phyloP scores from a whole-genome alignment of 2,888 invertebrate species.

The Agrotis exclamationis region DNA sequence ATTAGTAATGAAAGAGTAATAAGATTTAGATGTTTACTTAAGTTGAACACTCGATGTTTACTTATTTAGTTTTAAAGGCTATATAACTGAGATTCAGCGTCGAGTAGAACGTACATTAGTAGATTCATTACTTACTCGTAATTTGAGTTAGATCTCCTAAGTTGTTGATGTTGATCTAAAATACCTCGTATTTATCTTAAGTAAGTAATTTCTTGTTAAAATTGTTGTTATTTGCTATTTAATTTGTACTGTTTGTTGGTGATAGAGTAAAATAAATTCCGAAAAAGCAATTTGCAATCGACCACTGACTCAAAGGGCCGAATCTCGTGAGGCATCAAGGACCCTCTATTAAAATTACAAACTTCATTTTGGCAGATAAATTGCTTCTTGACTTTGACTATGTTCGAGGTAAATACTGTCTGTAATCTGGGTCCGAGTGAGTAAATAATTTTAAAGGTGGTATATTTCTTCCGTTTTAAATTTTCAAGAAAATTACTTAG shows the following conservation, averaged over 20 bases:
- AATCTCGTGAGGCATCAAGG: conserved; percentile 78
- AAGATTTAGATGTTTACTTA: neutral
- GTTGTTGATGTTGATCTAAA: conserved; percentile 37
- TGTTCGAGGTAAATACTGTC: conserved; percentile 85
- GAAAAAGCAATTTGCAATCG: conserved; percentile 88
- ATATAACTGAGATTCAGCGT: neutral
- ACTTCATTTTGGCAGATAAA: conserved; percentile 88
- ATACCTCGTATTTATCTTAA: conserved; percentile 29
- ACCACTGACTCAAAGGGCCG: conserved; percentile 83
- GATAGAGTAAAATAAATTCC: conserved; percentile 74
- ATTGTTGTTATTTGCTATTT: conserved; percentile 50
- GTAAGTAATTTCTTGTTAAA: conserved; percentile 36
- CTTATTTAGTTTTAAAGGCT: neutral
- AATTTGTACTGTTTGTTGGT: conserved; percentile 68
- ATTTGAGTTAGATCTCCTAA: conserved; percentile 22
- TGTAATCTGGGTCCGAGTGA: conserved; percentile 80
- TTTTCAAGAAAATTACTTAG: conserved; percentile 19
- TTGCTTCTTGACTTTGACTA: conserved; percentile 88
- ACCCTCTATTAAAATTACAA: conserved; percentile 88
- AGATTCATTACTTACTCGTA: conserved; percentile 2
- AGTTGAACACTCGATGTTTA: neutral
- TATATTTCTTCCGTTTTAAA: conserved; percentile 53
- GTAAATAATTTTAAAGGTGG: conserved; percentile 80
- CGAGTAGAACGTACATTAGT: neutral
- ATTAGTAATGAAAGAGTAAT: neutral